A percentile compares a stretch with the other conserved stretches of the same genome.
phyloP scores from a whole-genome alignment of 2,797 vertebrate genomes.

The Triplophysa yarkandensis region DNA sequence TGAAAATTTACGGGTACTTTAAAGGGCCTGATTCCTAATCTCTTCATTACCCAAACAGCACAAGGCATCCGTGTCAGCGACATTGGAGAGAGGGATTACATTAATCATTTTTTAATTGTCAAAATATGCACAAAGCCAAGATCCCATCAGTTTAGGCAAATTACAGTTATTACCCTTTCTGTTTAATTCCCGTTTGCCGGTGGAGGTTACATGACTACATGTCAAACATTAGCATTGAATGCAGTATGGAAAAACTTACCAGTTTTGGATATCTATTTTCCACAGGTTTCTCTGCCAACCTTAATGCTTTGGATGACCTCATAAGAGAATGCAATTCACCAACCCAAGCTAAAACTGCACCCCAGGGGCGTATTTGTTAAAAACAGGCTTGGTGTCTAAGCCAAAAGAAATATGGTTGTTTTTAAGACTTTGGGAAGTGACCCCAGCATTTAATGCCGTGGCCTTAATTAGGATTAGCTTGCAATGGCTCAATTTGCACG shows the following conservation, averaged over 20 bases:
- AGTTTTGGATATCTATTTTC: slow-evolving; percentile 57
- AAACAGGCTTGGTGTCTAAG: slow-evolving; percentile 32
- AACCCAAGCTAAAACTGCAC: slow-evolving; percentile 54
- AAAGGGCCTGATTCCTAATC: slow-evolving; percentile 6
- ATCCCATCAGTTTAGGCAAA: slow-evolving; percentile 11
- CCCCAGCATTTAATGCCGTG: slow-evolving; percentile 11
- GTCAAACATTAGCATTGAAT: slow-evolving; percentile 39
- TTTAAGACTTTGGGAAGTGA: slow-evolving; percentile 36
- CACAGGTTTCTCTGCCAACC: slow-evolving; percentile 50
- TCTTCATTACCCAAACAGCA: not conserved
- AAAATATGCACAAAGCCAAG: slow-evolving; percentile 21
- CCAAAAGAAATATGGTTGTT: slow-evolving; percentile 52
- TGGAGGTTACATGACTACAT: slow-evolving; percentile 44
- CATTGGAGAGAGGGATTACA: not conserved
- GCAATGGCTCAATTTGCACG: slow-evolving; percentile 1
- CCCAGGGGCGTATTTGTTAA: slow-evolving; percentile 48
- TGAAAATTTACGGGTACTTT: not conserved
- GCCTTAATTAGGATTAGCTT: slow-evolving; percentile 37
- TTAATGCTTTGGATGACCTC: slow-evolving; percentile 54
- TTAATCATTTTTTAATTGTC: slow-evolving; percentile 3
- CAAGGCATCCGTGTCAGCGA: not conserved
- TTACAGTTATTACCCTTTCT: not conserved
- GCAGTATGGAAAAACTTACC: slow-evolving; percentile 55
- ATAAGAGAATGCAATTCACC: slow-evolving; percentile 55
- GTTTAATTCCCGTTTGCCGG: slow-evolving; percentile 39